Evolutionary conservation across 2,888 invertebrate genomes (phyloP).

Genomic region (Gisinianus flammeolus): DNA sequence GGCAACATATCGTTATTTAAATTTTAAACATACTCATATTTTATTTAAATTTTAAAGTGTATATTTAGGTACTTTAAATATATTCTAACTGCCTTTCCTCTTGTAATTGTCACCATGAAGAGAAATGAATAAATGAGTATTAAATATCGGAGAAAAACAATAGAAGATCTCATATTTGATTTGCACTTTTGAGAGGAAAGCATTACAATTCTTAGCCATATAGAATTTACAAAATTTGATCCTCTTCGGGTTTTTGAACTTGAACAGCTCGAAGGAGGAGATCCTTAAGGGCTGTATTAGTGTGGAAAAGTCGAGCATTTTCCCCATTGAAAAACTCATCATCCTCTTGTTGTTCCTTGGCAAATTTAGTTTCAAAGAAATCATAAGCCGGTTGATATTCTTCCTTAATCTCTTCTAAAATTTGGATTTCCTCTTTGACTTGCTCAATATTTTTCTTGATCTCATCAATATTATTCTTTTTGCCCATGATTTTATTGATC

Average conservation of each 20-base stretch:
- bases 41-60: no score
- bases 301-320: background rate
- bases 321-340: background rate
- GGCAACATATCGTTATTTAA: no score
- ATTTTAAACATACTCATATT: no score
- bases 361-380: background rate
- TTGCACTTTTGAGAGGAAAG: no score
- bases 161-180: no score
- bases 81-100: no score
- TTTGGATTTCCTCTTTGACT: background rate
- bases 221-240: no score
- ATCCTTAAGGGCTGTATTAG: background rate
- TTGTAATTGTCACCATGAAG: no score
- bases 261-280: background rate
- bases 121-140: no score
- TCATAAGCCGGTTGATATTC: background rate
- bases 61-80: no score
- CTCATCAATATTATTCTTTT: background rate
- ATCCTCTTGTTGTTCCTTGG: background rate
- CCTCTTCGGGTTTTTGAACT: background rate
- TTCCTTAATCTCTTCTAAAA: constrained; percentile 7
- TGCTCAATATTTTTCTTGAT: background rate
- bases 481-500: background rate
- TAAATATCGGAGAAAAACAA: no score
- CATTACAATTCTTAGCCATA: no score